Evolutionary conservation across 2,797 vertebrate species (phyloP).

Genomic region (Coranthus polyacanthus): DNA sequence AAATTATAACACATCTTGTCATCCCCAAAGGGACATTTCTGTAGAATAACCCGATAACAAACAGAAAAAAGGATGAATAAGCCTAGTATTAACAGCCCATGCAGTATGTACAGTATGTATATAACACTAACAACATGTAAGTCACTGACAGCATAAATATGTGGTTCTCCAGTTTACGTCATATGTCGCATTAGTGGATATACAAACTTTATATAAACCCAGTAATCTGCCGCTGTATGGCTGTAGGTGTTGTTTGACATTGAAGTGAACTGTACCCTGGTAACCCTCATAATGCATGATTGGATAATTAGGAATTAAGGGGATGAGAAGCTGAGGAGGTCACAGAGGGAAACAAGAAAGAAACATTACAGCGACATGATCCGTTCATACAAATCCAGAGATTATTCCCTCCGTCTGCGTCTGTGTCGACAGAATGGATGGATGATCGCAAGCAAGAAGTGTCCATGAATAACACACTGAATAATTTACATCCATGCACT

Average conservation of each 20-base stretch:
- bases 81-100: not conserved
- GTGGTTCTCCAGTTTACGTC: slow-evolving; percentile 17
- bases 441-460: not conserved
- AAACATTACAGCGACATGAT: slow-evolving; percentile 1
- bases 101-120: not conserved
- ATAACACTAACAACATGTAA: not conserved
- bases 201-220: slow-evolving; percentile 37
- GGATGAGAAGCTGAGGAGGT: slow-evolving; percentile 35
- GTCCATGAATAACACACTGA: slow-evolving; percentile 10
- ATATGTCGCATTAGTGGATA: slow-evolving; percentile 35
- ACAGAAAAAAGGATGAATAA: slow-evolving; percentile 1
- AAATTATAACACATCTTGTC: too few relatives aligned
- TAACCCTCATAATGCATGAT: slow-evolving; percentile 47
- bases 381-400: slow-evolving; percentile 9
- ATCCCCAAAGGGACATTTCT: too few relatives aligned
- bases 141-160: slow-evolving; percentile 17
- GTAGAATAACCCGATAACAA: not conserved
- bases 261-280: slow-evolving; percentile 31
- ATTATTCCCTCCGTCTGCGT: not conserved
- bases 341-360: slow-evolving; percentile 4
- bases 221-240: slow-evolving; percentile 35
- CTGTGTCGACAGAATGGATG: not conserved
- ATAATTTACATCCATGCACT: slow-evolving; percentile 11
- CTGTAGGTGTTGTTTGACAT: slow-evolving; percentile 48
- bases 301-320: slow-evolving; percentile 54